Evolutionary conservation across 2,888 invertebrate genomes (phyloP).

Genomic region (Odontocerum albicorne): DNA sequence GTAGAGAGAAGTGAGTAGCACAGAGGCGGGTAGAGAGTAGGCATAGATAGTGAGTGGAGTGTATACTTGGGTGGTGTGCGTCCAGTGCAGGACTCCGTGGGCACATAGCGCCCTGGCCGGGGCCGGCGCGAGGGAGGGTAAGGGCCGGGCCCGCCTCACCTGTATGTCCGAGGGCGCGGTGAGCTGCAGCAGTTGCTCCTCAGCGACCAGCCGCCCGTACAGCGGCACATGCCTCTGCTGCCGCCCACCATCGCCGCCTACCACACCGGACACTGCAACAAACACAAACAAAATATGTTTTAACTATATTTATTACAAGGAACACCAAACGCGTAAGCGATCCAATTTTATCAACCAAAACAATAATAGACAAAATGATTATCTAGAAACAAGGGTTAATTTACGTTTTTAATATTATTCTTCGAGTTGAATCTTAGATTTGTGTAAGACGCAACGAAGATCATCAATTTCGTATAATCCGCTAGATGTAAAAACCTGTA

Average conservation of each 20-base stretch:
- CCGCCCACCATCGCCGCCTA: slow-evolving; percentile 53
- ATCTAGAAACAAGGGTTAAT: too few relatives aligned
- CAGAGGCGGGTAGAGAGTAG: slow-evolving; percentile 40
- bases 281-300: slow-evolving; percentile 4
- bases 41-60: slow-evolving; percentile 41
- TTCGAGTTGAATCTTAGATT: too few relatives aligned
- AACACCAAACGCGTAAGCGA: too few relatives aligned
- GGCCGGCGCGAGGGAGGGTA: slow-evolving; percentile 40
- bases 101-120: too few relatives aligned
- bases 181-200: slow-evolving; percentile 75
- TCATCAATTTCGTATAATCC: too few relatives aligned
- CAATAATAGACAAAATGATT: too few relatives aligned
- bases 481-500: too few relatives aligned
- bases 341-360: too few relatives aligned
- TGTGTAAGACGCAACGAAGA: too few relatives aligned
- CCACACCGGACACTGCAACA: slow-evolving; percentile 43
- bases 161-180: slow-evolving; percentile 68
- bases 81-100: too few relatives aligned
- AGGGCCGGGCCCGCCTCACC: slow-evolving; percentile 48
- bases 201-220: slow-evolving; percentile 87
- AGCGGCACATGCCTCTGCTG: slow-evolving; percentile 74
- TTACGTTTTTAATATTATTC: too few relatives aligned
- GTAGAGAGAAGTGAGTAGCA: background rate
- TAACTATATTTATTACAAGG: background rate
- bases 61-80: too few relatives aligned